A percentile compares a stretch with the other conserved stretches of the same genome.
These are phyloP conservation scores for Valencia hispanica DNA, from an alignment of 2,797 vertebrate genomes.

Conservation along the genomic window DNA sequence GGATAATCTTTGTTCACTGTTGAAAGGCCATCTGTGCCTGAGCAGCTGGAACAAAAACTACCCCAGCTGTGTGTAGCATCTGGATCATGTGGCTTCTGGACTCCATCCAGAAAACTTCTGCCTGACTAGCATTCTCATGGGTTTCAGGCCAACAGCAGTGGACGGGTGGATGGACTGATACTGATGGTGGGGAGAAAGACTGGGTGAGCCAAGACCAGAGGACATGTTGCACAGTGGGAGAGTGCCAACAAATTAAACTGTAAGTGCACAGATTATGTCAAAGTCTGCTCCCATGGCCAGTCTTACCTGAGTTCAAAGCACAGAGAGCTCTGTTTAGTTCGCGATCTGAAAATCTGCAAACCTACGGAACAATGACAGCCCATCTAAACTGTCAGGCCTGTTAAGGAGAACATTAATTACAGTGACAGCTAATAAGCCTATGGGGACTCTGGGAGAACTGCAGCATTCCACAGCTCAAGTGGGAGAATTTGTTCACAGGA, in stretches of 20 bases:
- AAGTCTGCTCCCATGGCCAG: too few species aligned
- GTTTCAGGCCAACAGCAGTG: slow-evolving; percentile 20
- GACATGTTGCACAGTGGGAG: neutral
- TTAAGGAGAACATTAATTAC: too few species aligned
- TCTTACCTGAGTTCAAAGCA: too few species aligned
- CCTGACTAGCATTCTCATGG: neutral
- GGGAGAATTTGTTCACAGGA: too few species aligned
- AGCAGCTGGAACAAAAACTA: slow-evolving; percentile 29
- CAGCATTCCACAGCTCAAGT: too few species aligned
- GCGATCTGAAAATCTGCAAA: too few species aligned
- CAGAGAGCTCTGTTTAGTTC: too few species aligned
- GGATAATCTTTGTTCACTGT: slow-evolving; percentile 25
- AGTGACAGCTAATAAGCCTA: too few species aligned
- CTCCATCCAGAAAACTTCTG: slow-evolving; percentile 26
- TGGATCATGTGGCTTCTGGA: slow-evolving; percentile 26
- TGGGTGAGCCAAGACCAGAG: neutral
- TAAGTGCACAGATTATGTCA: too few species aligned
- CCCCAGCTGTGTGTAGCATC: slow-evolving; percentile 46
- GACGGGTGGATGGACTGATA: neutral
- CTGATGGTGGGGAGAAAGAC: neutral
- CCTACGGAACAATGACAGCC: too few species aligned
- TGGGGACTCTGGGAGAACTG: too few species aligned
- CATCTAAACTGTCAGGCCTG: too few species aligned
- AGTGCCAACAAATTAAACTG: neutral
- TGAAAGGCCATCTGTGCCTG: slow-evolving; percentile 47